Conservation (phyloP, 2,888 invertebrate species). For the Eupelmus urozonus region DNA sequence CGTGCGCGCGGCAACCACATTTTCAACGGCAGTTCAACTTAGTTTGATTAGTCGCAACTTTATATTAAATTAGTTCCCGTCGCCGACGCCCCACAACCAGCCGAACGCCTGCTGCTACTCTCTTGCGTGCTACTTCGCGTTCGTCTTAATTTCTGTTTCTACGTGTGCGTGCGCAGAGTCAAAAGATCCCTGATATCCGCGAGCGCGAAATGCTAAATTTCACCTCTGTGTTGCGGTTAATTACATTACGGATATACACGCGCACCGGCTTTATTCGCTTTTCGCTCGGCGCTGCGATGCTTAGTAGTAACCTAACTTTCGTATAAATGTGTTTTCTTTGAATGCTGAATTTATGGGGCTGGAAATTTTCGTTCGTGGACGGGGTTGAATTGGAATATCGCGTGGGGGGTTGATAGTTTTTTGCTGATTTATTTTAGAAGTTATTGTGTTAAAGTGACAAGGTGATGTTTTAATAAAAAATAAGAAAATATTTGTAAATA, state of each 20-base stretch:
- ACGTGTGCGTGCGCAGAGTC: too few species aligned
- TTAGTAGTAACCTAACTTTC: slow-evolving; percentile 40
- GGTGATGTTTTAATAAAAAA: too few species aligned
- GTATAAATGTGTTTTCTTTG: slow-evolving; percentile 51
- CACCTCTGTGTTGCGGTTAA: slow-evolving; percentile 43
- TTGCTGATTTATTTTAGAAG: too few species aligned
- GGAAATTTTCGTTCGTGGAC: slow-evolving; percentile 25
- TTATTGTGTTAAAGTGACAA: too few species aligned
- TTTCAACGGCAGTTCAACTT: slow-evolving; percentile 38
- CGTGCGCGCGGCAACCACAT: slow-evolving; percentile 18
- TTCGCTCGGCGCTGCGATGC: neutral
- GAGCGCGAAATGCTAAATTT: too few species aligned
- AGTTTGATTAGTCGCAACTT: slow-evolving; percentile 57
- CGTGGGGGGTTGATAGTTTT: too few species aligned
- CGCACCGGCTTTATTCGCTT: slow-evolving; percentile 19
- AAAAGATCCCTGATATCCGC: too few species aligned
- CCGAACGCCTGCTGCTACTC: neutral
- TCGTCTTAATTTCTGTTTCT: too few species aligned
- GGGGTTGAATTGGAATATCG: too few species aligned
- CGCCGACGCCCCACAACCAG: too few species aligned
- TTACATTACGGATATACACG: slow-evolving; percentile 3
- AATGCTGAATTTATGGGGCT: neutral
- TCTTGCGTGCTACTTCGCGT: slow-evolving; percentile 13
- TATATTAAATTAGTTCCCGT: slow-evolving; percentile 52
- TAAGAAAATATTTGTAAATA: too few species aligned